Evolutionary conservation across 2,888 invertebrate genomes (phyloP), one percentile per base, ranked within the genome.

Genomic region (Plebejus melissa): DNA sequence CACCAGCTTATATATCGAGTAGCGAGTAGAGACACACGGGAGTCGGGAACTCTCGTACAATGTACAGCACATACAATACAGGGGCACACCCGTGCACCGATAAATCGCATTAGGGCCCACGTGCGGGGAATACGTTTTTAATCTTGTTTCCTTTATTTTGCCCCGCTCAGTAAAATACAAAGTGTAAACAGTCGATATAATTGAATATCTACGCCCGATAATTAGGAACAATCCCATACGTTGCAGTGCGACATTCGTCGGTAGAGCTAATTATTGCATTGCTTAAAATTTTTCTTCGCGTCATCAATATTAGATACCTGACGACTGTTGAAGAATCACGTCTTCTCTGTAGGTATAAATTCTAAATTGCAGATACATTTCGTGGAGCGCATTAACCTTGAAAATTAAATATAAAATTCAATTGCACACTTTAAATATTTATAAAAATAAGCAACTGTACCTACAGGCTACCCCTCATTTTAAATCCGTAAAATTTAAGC

Each of bases 41-140:
- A 80, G 79, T 79, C 82, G 82, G 83, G 85, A 83, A 85, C 84
- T 83, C 83, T 84, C 84, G 82, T 83, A 84, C 86, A 86, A 86
- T 85, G 82, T 84, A 88, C 83, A 86, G 80, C 79, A 82, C 79
- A 83, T 87, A 82, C 83, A 90, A 90, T 91, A 91, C 90, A 89
- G 89, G 88, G 89, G 88, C 89, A 88, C 88, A 87, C 86, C 84
- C 87, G 87, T 86, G 87, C 88, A 86, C 88, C 89, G 88, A 92
- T 91, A 92, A 92, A 92, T 92, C 90, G 91, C 90, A 91, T 92
- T 92, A 92, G 87, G 84, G 88, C 87, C 89, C 91, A 92, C 93
- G 93, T 93, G 92, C 88, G 84, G 84, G 82, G 92, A 91, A 92
- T 93, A 90, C 88, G 91, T 91, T 91, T 93, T 92, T 93, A 93